These are phyloP conservation scores for Agonum fuliginosum DNA, from an alignment of 2,888 invertebrate species.

Conservation along the genomic window DNA sequence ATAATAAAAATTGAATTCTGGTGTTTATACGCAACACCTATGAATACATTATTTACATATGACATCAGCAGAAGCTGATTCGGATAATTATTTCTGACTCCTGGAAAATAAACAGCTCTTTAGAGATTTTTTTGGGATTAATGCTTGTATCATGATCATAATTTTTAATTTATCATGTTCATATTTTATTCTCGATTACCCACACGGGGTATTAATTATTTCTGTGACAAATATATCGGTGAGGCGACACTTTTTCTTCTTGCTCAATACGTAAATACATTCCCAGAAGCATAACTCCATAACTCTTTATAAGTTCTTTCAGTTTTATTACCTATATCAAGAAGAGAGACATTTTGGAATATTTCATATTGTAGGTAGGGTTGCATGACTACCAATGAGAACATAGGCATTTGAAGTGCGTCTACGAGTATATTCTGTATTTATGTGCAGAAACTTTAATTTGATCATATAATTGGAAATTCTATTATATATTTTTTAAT, in stretches of 20 bases:
- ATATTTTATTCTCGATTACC: conserved; percentile 43
- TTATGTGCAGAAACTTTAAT: too few relatives aligned
- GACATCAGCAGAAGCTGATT: conserved; percentile 48
- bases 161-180: conserved; percentile 51
- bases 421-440: too few relatives aligned
- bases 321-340: too few relatives aligned
- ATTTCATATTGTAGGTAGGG: too few relatives aligned
- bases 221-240: conserved; percentile 33
- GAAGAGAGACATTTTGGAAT: too few relatives aligned
- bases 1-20: conserved; percentile 50
- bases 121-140: conserved; percentile 44
- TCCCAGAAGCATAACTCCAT: too few relatives aligned
- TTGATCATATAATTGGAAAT: too few relatives aligned
- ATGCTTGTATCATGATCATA: conserved; percentile 22
- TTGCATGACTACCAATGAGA: too few relatives aligned
- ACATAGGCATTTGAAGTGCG: too few relatives aligned
- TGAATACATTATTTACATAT: conserved; percentile 55
- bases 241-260: neutral
- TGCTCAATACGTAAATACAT: neutral
- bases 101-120: conserved; percentile 43
- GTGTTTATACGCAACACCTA: conserved; percentile 30
- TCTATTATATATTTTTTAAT: too few relatives aligned
- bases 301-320: too few relatives aligned
- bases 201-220: conserved; percentile 18
- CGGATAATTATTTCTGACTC: conserved; percentile 49